phyloP scores from a whole-genome alignment of 2,113 vertebrate genomes.

The Cervus canadensis region DNA sequence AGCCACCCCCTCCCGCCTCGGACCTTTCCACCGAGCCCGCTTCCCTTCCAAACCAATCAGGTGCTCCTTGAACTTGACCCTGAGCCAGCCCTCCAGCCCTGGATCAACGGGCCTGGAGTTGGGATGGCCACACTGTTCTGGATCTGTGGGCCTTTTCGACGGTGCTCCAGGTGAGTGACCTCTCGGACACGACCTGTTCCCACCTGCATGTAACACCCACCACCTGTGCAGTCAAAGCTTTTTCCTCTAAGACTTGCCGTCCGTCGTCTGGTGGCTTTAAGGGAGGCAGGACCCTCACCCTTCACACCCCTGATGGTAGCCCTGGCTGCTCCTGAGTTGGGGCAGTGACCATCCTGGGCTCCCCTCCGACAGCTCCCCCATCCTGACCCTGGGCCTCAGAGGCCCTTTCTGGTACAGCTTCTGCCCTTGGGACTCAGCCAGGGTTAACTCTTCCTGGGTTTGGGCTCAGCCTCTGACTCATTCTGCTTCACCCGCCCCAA shows the following conservation, averaged over 20 bases:
- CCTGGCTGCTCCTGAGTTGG: not conserved
- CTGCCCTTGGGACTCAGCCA: not conserved
- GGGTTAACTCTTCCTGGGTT: not conserved
- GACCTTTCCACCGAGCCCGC: rapidly evolving
- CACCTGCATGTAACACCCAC: not conserved
- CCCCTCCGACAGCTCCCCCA: not conserved
- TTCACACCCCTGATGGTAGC: not conserved
- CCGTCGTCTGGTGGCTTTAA: not conserved
- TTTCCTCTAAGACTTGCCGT: not conserved
- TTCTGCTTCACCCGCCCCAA: not conserved
- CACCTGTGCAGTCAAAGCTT: not conserved
- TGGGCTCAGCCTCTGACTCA: too few species aligned
- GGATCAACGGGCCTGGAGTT: not conserved
- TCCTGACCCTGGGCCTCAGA: not conserved
- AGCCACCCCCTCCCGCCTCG: rapidly evolving
- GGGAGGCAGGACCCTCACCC: not conserved
- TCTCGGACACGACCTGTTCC: not conserved
- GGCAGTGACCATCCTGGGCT: rapidly evolving
- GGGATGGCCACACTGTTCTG: not conserved
- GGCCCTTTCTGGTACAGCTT: not conserved
- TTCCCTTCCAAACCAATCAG: rapidly evolving
- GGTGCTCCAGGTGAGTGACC: rapidly evolving
- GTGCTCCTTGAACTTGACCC: not conserved
- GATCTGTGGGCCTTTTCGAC: not conserved
- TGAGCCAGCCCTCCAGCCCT: not conserved